phyloP scores from a whole-genome alignment of 1,140 invertebrate species.

The Leptinotarsa defecta region DNA sequence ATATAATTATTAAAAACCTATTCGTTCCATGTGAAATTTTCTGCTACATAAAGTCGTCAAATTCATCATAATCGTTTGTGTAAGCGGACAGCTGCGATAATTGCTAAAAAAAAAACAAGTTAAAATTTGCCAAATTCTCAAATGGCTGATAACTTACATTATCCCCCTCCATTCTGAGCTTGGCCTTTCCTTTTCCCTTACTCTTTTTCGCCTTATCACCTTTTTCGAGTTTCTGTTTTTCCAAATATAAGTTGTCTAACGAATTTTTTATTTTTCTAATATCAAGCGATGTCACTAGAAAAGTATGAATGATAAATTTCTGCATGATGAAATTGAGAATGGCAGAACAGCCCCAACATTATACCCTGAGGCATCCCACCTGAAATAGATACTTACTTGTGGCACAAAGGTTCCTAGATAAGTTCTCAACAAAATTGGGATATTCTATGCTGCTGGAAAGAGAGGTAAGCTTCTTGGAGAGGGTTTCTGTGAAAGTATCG shows the following conservation, averaged over 20 bases:
- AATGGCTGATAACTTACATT: conserved; percentile 62
- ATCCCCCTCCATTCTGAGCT: conserved; percentile 73
- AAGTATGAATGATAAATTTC: conserved; percentile 19
- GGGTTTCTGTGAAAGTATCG: too few relatives aligned
- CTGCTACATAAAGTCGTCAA: conserved; percentile 71
- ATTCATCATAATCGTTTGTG: conserved; percentile 63
- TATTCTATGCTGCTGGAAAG: too few relatives aligned
- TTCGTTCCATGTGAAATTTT: not conserved
- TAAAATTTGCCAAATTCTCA: conserved; percentile 7
- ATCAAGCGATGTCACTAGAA: conserved; percentile 70
- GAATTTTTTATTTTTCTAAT: conserved; percentile 82
- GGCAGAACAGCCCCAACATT: too few relatives aligned
- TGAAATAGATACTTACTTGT: too few relatives aligned
- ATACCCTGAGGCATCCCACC: too few relatives aligned
- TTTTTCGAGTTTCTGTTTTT: conserved; percentile 82
- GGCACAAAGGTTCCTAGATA: too few relatives aligned
- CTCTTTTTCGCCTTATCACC: conserved; percentile 72
- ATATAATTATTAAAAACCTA: conserved; percentile 16
- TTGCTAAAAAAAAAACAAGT: conserved; percentile 55
- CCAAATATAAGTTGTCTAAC: conserved; percentile 77
- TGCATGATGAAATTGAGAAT: not conserved
- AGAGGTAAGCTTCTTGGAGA: too few relatives aligned
- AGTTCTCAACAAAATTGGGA: too few relatives aligned
- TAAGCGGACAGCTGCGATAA: conserved; percentile 64
- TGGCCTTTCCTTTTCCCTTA: conserved; percentile 75